phyloP scores from a whole-genome alignment of 1,140 invertebrate genomes.

The Stegodyphus mimosarum region DNA sequence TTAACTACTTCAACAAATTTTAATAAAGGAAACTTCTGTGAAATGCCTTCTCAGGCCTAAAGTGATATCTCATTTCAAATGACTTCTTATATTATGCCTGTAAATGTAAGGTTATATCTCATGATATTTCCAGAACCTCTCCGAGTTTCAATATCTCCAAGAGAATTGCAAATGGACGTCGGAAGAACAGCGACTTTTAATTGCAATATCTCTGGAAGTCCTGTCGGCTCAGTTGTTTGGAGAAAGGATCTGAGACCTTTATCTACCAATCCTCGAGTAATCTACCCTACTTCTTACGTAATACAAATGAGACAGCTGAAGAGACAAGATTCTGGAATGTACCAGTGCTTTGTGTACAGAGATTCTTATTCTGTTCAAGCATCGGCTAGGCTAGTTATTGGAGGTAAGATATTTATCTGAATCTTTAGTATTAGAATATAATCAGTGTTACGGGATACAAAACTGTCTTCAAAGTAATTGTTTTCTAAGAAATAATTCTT shows the following conservation, averaged over 20 bases:
- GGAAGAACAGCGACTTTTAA: constrained; percentile 95
- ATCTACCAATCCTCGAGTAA: constrained; percentile 46
- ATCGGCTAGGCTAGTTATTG: constrained; percentile 67
- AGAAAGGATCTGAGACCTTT: constrained; percentile 73
- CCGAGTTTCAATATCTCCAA: constrained; percentile 68
- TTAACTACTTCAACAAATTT: no score
- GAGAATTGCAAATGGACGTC: constrained; percentile 93
- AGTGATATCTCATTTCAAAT: no score
- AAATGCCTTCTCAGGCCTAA: no score
- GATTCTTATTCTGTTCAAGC: constrained; percentile 83
- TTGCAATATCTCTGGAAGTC: constrained; percentile 87
- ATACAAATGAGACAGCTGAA: constrained; percentile 76
- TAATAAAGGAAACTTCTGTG: no score
- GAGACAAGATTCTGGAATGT: constrained; percentile 97
- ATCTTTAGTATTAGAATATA: no score
- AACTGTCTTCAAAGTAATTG: no score
- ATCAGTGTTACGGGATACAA: no score
- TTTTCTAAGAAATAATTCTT: no score
- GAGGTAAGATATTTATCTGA: constrained; percentile 65
- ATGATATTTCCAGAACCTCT: constrained; percentile 32
- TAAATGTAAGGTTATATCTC: no score
- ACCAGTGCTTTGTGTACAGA: constrained; percentile 94
- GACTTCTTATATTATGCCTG: no score
- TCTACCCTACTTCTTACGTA: constrained; percentile 44
- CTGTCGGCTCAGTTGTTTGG: constrained; percentile 73